These are phyloP conservation scores for Liasis olivaceus DNA, from an alignment of 2,797 vertebrate species.

Conservation along the genomic window DNA sequence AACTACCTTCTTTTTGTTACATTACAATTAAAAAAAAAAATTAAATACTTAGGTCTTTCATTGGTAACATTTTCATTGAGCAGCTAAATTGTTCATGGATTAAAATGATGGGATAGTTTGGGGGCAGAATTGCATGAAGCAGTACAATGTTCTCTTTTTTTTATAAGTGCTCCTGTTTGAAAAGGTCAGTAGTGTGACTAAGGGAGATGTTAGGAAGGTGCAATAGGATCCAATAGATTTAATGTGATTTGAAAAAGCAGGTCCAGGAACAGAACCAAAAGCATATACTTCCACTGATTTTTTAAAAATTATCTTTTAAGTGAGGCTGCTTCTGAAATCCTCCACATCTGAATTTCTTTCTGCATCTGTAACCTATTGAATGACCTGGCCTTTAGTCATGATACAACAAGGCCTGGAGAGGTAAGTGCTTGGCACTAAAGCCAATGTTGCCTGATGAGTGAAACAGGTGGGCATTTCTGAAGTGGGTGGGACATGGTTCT, in stretches of 20 bases:
- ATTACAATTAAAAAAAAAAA: not conserved
- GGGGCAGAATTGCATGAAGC: not conserved
- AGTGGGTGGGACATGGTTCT: not conserved
- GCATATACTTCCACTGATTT: not conserved
- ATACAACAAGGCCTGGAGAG: not conserved
- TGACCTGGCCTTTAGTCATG: not conserved
- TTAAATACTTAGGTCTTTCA: not conserved
- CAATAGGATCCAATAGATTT: not conserved
- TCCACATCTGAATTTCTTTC: not conserved
- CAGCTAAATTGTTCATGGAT: not conserved
- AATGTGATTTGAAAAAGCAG: not conserved
- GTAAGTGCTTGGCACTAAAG: not conserved
- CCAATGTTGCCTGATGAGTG: not conserved
- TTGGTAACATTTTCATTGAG: not conserved
- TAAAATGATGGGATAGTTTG: not conserved
- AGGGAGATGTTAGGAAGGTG: not conserved
- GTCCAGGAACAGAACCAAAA: not conserved
- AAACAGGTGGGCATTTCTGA: not conserved
- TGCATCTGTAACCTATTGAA: not conserved
- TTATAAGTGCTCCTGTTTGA: not conserved
- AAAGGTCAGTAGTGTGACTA: not conserved
- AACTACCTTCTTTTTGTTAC: not conserved
- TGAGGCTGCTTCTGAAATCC: not conserved
- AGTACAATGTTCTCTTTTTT: not conserved
- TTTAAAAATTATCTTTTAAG: not conserved